Conservation (phyloP, 2,888 invertebrate genomes). For the Drymonia ruficornis region DNA sequence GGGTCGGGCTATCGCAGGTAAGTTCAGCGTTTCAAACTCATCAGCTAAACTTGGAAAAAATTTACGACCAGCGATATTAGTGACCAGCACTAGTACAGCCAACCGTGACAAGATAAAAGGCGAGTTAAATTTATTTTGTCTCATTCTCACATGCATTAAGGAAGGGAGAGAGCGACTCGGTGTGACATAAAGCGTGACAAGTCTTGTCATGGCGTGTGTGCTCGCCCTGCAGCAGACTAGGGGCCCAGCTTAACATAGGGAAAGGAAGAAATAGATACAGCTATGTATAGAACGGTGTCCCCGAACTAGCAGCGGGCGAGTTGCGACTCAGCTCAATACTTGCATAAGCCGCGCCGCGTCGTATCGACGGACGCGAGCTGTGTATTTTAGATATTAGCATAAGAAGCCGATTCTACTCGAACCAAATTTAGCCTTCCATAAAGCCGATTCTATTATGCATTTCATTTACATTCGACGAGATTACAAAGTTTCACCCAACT, state of each 20-base stretch:
- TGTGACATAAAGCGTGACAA: too few relatives aligned
- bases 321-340: slow-evolving; percentile 25
- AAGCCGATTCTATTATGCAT: slow-evolving; percentile 35
- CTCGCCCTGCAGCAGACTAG: too few relatives aligned
- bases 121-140: too few relatives aligned
- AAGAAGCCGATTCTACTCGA: slow-evolving; percentile 36
- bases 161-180: too few relatives aligned
- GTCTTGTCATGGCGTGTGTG: too few relatives aligned
- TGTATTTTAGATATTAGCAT: slow-evolving; percentile 42
- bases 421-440: slow-evolving; percentile 32
- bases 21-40: slow-evolving; percentile 30
- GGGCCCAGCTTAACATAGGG: too few relatives aligned
- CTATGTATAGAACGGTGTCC: background rate
- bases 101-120: too few relatives aligned
- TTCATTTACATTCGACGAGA: slow-evolving; percentile 26
- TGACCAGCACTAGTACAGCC: too few relatives aligned
- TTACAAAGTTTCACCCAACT: slow-evolving; percentile 16
- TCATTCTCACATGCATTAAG: too few relatives aligned
- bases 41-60: background rate
- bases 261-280: too few relatives aligned
- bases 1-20: slow-evolving; percentile 78
- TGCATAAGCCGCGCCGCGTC: slow-evolving; percentile 28
- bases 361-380: slow-evolving; percentile 34
- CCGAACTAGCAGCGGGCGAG: slow-evolving; percentile 19
- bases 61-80: too few relatives aligned